Evolutionary conservation across 2,113 vertebrate genomes (phyloP).

Genomic region (Melospiza georgiana): DNA sequence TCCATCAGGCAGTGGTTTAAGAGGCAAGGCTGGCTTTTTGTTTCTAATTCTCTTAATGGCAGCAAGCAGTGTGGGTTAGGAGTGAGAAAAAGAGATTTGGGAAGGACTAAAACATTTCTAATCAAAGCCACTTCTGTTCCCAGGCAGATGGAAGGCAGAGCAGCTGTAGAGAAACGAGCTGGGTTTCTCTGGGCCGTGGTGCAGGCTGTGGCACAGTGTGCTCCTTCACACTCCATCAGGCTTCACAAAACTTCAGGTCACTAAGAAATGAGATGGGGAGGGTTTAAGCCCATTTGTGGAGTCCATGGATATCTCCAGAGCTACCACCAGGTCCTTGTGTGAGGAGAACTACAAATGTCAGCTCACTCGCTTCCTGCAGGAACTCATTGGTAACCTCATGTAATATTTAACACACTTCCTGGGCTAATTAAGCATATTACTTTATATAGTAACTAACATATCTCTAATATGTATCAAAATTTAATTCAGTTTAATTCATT

Average conservation of each 20-base stretch:
- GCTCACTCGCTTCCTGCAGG: background rate
- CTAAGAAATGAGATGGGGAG: background rate
- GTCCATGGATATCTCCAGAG: background rate
- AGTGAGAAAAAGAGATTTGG: background rate
- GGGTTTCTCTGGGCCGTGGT: background rate
- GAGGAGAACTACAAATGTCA: constrained; percentile 54
- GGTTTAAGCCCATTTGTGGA: background rate
- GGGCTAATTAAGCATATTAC: constrained; percentile 59
- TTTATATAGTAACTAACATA: constrained; percentile 43
- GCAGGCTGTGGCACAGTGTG: background rate
- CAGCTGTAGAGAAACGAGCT: background rate
- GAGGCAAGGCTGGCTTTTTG: background rate
- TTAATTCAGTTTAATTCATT: constrained; percentile 46
- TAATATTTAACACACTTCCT: constrained; percentile 63
- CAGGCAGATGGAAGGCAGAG: background rate
- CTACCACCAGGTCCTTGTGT: background rate
- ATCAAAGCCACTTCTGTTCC: background rate
- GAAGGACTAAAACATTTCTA: background rate
- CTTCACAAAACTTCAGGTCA: background rate
- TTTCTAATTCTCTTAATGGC: background rate
- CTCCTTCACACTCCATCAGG: background rate
- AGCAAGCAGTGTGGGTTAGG: background rate
- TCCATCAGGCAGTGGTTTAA: background rate
- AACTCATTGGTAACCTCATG: constrained; percentile 22
- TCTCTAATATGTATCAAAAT: constrained; percentile 21